Evolutionary conservation across 2,888 invertebrate genomes (phyloP), one percentile per base, ranked within the genome.

Genomic region (Brachycybe producta): DNA sequence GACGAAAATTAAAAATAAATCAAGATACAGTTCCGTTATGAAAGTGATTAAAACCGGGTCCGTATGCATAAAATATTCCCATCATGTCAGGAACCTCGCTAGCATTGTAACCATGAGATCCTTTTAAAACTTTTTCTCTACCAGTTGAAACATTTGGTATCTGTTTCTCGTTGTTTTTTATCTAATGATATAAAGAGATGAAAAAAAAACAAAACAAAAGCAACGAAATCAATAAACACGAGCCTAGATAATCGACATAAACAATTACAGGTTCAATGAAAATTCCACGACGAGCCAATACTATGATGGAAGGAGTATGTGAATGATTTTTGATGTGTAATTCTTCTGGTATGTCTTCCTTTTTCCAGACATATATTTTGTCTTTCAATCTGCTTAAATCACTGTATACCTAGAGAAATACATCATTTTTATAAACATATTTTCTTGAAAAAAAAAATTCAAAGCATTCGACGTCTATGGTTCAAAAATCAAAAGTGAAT

Each of bases 241-340:
- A n/a, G 17, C 13, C 21, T 41, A 15, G 23, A 41, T 7, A 5
- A 19, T 5, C 21, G 5, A 8, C 5, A 40, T 36, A 8, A 35
- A 8, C 13, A 38, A 15, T 40, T 36, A 50, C 50, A n/a, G 24
- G 26, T 32, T n/a, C 17, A 3, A 55, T 54, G 19, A 41, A 44
- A 36, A 63, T 64, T 1, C 62, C 64, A 44, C 61, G 61, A 8
- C 64, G 61, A 3, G 64, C 64, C 3, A 65, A 56, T 5, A 64
- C 57, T 7, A 68, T 55, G n/a, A 67, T 57, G 0, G 62, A 61
- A 47, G 60, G 55, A 4, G 67, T 59, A 19, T 67, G 54, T n/a
- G 60, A 51, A 49, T 64, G 62, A 51, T 67, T 60, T 28, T 57
- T 57, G 55, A 67, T 67, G 55, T 67, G 66, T 56, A 59, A 65